A percentile compares a stretch with the other conserved stretches of the same genome.
Conservation (phyloP, 1,140 invertebrate genomes). For the Apolygus lucorum region DNA sequence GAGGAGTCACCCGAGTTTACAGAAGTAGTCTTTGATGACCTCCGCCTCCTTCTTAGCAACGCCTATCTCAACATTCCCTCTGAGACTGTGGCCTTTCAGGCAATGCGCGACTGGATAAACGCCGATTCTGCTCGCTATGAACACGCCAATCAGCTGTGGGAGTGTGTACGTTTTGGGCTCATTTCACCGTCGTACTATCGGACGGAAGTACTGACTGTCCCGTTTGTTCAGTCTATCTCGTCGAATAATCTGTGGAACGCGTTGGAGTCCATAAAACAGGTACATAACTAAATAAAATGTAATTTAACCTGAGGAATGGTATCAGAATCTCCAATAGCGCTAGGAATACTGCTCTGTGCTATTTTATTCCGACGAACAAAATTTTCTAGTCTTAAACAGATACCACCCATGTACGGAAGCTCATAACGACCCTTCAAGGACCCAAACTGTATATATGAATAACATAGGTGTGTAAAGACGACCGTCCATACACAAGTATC, state of each 20-base stretch:
- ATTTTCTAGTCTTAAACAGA: too few relatives aligned
- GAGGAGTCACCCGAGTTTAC: not conserved
- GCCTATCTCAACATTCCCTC: not conserved
- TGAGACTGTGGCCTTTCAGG: not conserved
- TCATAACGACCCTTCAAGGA: too few relatives aligned
- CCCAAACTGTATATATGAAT: too few relatives aligned
- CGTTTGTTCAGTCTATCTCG: not conserved
- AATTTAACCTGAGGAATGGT: too few relatives aligned
- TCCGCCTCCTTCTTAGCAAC: not conserved
- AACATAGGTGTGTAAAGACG: too few relatives aligned
- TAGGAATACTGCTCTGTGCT: too few relatives aligned
- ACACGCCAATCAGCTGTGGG: constrained; percentile 6
- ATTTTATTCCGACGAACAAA: too few relatives aligned
- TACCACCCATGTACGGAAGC: too few relatives aligned
- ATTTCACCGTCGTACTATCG: not conserved
- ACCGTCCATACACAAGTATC: not conserved
- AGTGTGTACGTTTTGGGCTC: not conserved
- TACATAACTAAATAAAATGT: too few relatives aligned
- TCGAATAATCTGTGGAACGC: constrained; percentile 11
- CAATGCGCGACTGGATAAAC: not conserved
- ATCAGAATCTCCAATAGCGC: too few relatives aligned
- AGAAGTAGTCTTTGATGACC: not conserved
- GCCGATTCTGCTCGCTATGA: not conserved
- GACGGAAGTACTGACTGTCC: not conserved
- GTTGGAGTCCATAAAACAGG: not conserved